These are phyloP conservation scores for Chrysopilus asiliformis DNA, from an alignment of 2,888 invertebrate species.

Conservation along the genomic window DNA sequence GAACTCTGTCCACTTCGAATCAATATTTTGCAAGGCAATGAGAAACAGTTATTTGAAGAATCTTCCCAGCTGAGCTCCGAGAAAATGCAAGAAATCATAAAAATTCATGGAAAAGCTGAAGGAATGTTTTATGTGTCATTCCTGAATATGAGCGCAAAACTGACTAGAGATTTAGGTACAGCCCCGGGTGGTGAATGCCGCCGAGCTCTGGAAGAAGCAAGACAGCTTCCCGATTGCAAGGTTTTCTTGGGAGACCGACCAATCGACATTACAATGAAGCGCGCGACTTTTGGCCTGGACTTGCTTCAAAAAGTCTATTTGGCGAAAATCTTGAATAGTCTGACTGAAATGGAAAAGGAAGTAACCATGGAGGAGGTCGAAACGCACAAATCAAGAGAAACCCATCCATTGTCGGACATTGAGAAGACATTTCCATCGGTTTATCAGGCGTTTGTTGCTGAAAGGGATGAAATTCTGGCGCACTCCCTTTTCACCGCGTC, in stretches of 20 bases:
- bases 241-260: slow-evolving; percentile 83
- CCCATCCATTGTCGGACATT: slow-evolving; percentile 53
- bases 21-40: slow-evolving; percentile 74
- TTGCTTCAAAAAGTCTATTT: slow-evolving; percentile 62
- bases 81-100: slow-evolving; percentile 35
- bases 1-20: slow-evolving; percentile 78
- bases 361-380: slow-evolving; percentile 68
- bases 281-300: slow-evolving; percentile 70
- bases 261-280: slow-evolving; percentile 71
- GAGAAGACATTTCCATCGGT: slow-evolving; percentile 75
- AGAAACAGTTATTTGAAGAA: slow-evolving; percentile 69
- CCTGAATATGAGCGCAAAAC: slow-evolving; percentile 76
- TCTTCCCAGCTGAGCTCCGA: slow-evolving; percentile 67
- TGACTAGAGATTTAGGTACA: slow-evolving; percentile 85
- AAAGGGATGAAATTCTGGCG: slow-evolving; percentile 77
- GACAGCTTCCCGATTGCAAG: slow-evolving; percentile 47
- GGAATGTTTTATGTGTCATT: slow-evolving; percentile 76
- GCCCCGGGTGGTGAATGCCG: slow-evolving; percentile 94
- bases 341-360: not conserved
- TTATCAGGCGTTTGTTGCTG: slow-evolving; percentile 76
- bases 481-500: slow-evolving; percentile 63
- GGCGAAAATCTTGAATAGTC: slow-evolving; percentile 4
- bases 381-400: slow-evolving; percentile 54
- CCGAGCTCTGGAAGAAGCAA: slow-evolving; percentile 69
- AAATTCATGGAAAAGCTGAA: slow-evolving; percentile 17